A percentile compares a stretch with the other conserved stretches of the same genome.
phyloP scores from a whole-genome alignment of 2,113 vertebrate species.

The Ophiodon elongatus region DNA sequence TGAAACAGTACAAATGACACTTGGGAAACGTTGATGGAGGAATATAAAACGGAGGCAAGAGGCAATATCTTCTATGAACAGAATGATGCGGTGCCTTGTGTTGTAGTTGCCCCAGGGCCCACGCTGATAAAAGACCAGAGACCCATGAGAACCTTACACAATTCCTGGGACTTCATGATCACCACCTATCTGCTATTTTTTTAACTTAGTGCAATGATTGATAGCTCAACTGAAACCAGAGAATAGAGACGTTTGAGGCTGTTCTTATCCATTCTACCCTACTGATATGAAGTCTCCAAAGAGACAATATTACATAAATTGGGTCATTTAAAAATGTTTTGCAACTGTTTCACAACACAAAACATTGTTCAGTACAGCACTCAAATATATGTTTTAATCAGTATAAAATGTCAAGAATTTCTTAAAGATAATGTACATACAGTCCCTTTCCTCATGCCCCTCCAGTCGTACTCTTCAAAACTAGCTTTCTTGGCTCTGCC shows the following conservation, averaged over 20 bases:
- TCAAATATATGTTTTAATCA: not conserved
- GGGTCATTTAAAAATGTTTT: not conserved
- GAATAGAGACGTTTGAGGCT: not conserved
- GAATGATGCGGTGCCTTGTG: conserved; percentile 46
- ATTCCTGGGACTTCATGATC: conserved; percentile 42
- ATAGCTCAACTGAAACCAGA: not conserved
- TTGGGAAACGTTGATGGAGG: conserved; percentile 52
- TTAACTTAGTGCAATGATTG: conserved; percentile 20
- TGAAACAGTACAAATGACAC: conserved; percentile 58
- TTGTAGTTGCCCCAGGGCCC: conserved; percentile 3
- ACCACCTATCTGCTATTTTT: conserved; percentile 23
- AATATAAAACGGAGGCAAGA: conserved; percentile 60
- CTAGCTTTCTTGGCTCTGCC: not conserved
- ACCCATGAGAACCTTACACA: conserved; percentile 35
- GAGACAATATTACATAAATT: not conserved
- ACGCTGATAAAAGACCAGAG: conserved; percentile 42
- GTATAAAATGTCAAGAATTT: not conserved
- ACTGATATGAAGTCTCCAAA: not conserved
- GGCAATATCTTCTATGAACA: conserved; percentile 42
- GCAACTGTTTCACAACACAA: not conserved
- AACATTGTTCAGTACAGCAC: not conserved
- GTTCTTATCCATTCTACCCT: not conserved
- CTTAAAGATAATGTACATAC: not conserved
- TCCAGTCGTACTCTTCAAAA: not conserved
- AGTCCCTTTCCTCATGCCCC: not conserved